A percentile compares a stretch with the other conserved stretches of the same genome.
phyloP scores from a whole-genome alignment of 2,797 vertebrate species.

The Babyrousa celebensis region DNA sequence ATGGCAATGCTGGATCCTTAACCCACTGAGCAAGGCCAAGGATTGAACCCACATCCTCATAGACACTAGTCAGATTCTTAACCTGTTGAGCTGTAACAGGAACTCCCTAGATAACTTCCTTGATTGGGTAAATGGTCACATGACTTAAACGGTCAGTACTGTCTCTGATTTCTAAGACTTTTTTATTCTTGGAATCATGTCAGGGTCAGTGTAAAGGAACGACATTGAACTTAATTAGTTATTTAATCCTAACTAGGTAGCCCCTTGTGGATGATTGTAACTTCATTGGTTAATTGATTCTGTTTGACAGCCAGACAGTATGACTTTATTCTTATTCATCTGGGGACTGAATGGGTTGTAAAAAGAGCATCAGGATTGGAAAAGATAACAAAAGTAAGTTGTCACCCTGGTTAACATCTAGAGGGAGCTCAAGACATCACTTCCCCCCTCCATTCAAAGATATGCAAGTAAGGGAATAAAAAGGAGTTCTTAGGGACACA shows the following conservation, averaged over 20 bases:
- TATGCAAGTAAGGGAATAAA: neutral
- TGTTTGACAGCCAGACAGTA: conserved; percentile 42
- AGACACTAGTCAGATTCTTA: neutral
- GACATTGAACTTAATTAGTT: conserved; percentile 70
- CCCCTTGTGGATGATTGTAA: conserved; percentile 69
- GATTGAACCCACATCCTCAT: too few relatives aligned
- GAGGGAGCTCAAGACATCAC: neutral
- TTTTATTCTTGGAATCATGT: conserved; percentile 69
- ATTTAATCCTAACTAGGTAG: conserved; percentile 72
- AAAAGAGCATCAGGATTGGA: neutral
- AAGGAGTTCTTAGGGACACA: neutral
- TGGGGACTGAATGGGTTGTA: neutral
- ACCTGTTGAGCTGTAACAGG: too few relatives aligned
- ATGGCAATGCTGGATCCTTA: too few relatives aligned
- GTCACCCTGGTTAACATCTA: neutral
- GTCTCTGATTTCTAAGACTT: conserved; percentile 70
- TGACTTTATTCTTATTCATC: conserved; percentile 64
- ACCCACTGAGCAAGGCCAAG: too few relatives aligned
- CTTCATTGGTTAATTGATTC: conserved; percentile 76
- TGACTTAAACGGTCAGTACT: conserved; percentile 44
- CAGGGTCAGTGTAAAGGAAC: conserved; percentile 62
- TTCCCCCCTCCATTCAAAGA: neutral
- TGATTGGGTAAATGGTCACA: conserved; percentile 28
- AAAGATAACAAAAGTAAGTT: neutral
- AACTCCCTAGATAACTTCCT: neutral